These are phyloP conservation scores for Catamblyrhynchus diadema DNA, from an alignment of 2,797 vertebrate genomes.

Conservation along the genomic window DNA sequence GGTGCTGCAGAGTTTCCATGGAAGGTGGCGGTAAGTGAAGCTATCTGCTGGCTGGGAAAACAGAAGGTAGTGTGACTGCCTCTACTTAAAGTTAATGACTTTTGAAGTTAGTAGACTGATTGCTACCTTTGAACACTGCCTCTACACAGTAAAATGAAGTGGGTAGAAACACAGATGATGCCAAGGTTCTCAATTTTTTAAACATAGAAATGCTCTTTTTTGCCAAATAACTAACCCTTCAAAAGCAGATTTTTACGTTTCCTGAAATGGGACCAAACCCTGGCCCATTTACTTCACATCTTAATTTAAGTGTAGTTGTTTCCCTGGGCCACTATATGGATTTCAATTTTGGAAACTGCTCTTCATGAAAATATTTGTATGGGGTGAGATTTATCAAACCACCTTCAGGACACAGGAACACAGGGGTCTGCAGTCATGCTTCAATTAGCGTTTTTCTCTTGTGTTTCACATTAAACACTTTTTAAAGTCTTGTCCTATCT, in stretches of 20 bases:
- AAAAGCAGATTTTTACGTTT: background rate
- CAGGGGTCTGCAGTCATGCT: background rate
- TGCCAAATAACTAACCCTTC: background rate
- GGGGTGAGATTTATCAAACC: background rate
- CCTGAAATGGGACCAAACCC: background rate
- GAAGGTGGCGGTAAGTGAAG: background rate
- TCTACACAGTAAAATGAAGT: background rate
- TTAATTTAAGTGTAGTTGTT: background rate
- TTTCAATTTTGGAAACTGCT: background rate
- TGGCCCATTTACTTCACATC: background rate
- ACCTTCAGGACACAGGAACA: background rate
- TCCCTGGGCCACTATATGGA: background rate
- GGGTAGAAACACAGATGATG: background rate
- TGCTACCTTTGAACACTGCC: background rate
- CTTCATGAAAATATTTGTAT: background rate
- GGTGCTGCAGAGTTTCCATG: background rate
- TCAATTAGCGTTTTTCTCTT: background rate
- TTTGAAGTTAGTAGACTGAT: background rate
- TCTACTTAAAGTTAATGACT: background rate
- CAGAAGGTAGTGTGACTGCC: background rate
- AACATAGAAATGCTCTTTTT: background rate
- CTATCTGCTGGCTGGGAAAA: background rate
- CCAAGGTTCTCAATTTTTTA: background rate
- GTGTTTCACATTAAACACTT: background rate
- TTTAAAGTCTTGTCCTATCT: background rate